Base-by-base conservation (phyloP, 2,113 vertebrate species). In the Pavo muticus region DNA sequence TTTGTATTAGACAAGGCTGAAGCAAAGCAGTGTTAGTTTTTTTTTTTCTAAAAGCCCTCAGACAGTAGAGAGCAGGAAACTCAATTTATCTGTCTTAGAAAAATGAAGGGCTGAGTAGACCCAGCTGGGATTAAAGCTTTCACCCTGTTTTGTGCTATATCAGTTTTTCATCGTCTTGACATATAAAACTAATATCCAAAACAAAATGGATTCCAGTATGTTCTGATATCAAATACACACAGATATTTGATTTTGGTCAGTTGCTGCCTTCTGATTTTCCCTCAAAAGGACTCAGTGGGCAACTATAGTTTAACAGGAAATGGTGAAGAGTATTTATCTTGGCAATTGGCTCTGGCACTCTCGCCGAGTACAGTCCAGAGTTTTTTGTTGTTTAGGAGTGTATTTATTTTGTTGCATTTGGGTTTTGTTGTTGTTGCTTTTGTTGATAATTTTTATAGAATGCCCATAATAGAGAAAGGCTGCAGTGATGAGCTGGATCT, bases 221-320 rank as follows among this genome's bases (percentile, higher is more conserved):
- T 23, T 39, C 45, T 19, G 69, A 23, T 65, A 64, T 10, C 23
- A 56, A 56, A 35, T 44, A 68, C 40, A 12, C 48, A 40, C 37
- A 73, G 50, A 67, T 96, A 71, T 67, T 90, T 91, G 61, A 92
- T 87, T 96, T 86, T 81, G 37, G n/a, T 35, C 57, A 73, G 35
- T 88, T 86, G 70, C 29, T 95, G 19, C 35, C 69, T 87, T 90
- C 74, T 80, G 45, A 68, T 48, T 78, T 91, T 91, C 44, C 42
- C 17, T 72, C 25, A 30, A 68, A 42, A 88, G 61, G 64, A 32
- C 1, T 6, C 39, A 92, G 32, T 40, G 81, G 95, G 72, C 13
- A 19, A 4, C 68, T 81, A 75, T 74, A 54, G 11, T 96, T 96
- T 83, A 79, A 40, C 23, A 78, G 70, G 85, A 93, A 85, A 50